Base-by-base conservation (phyloP, 2,888 invertebrate genomes). In the Icerya purchasi region DNA sequence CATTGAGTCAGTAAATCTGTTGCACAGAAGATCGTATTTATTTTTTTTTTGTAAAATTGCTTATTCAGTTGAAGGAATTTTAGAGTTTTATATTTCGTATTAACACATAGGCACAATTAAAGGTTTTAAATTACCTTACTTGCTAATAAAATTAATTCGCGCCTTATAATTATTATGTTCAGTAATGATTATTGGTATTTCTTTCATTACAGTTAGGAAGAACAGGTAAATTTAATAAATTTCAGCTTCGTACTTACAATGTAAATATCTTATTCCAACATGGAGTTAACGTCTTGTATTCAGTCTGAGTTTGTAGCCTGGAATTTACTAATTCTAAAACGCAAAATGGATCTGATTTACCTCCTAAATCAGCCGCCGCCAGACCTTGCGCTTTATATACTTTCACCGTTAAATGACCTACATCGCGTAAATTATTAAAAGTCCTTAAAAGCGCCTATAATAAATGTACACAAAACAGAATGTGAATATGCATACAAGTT, bases 221-320 rank as follows among this genome's bases (percentile, higher is more conserved):
- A n/a, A n/a, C n/a, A n/a, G n/a, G n/a, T n/a, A n/a, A n/a, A n/a
- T n/a, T n/a, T n/a, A n/a, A 18, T 18, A 20, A 18, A 54, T 49
- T 20, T 59, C 14, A 25, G 5, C 54, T 58, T 14, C 24, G 21
- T 61, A 79, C 86, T 80, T 75, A 92, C 90, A 98, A 96, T 53
- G 91, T 93, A 71, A 97, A 98, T 65, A 96, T 89, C 74, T 97
- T 97, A 76, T 94, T 92, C 98, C 98, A 98, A 65, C 84, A 90
- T 0, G 98, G 98, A 58, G 85, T 78, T 22, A 98, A 74, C 0
- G 97, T 98, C 72, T 97, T 96, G 72, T 98, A 98, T 72, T 97
- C 96, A 0, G 98, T 98, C 71, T 97, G 94, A 0, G 98, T 98
- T 72, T 97, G 96, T 49, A 97, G 75, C 57, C 97, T 79, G 1